phyloP scores from a whole-genome alignment of 2,113 vertebrate species.

The Catharus minimus region DNA sequence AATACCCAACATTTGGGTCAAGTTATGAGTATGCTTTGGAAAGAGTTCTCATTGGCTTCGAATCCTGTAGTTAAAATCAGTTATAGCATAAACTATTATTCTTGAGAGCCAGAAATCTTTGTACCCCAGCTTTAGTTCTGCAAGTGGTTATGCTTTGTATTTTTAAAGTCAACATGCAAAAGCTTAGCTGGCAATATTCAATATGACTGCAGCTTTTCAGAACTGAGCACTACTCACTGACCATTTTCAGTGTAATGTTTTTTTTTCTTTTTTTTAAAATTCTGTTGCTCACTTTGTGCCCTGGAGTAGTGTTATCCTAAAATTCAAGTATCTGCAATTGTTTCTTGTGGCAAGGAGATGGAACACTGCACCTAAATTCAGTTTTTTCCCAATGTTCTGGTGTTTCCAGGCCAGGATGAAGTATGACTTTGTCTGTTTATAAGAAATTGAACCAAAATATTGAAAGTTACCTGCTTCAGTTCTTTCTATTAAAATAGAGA shows the following conservation, averaged over 20 bases:
- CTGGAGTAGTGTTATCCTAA: not conserved
- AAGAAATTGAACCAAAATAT: not conserved
- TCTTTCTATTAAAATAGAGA: not conserved
- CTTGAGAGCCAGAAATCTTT: not conserved
- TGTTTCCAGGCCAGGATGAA: not conserved
- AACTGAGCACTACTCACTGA: not conserved
- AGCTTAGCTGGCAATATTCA: not conserved
- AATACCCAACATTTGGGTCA: not conserved
- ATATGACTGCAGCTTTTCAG: not conserved
- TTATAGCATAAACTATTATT: not conserved
- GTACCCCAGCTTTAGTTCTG: not conserved
- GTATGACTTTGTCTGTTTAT: not conserved
- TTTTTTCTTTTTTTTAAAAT: not conserved
- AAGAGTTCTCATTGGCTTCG: not conserved
- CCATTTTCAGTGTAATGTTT: not conserved
- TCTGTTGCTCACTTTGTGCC: not conserved
- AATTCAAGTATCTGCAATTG: not conserved
- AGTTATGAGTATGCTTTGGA: not conserved
- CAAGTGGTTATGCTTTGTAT: not conserved
- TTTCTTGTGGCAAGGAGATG: not conserved
- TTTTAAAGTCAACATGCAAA: not conserved
- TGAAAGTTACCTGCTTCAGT: not conserved
- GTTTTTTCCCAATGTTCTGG: not conserved
- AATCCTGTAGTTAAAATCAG: not conserved
- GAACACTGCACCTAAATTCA: not conserved